These are phyloP conservation scores for Lontra canadensis DNA, from an alignment of 2,113 vertebrate species.

Conservation along the genomic window DNA sequence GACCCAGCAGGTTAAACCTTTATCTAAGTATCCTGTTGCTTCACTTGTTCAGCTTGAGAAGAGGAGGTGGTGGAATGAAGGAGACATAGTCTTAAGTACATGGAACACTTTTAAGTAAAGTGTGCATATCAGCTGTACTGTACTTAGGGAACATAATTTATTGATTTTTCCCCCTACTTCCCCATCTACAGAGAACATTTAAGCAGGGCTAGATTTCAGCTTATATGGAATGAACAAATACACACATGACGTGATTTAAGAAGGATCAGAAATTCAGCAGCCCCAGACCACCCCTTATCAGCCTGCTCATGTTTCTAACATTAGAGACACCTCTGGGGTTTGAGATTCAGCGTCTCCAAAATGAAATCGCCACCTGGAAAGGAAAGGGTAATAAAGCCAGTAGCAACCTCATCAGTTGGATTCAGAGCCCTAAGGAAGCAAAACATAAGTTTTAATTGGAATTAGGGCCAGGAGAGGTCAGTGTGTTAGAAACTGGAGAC, in stretches of 20 bases:
- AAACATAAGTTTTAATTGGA: conserved; percentile 36
- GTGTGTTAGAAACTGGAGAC: background rate
- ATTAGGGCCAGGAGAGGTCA: background rate
- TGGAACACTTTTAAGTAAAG: background rate
- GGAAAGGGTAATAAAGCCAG: background rate
- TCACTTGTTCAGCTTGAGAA: background rate
- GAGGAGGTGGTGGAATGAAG: background rate
- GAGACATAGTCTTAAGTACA: background rate
- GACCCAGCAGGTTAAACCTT: background rate
- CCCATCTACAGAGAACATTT: background rate
- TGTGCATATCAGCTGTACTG: conserved; percentile 34
- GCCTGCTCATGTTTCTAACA: conserved; percentile 16
- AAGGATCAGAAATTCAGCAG: conserved; percentile 31
- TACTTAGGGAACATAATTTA: background rate
- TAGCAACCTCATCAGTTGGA: background rate
- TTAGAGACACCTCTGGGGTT: conserved; percentile 44
- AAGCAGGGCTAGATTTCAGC: conserved; percentile 29
- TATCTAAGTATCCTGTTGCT: background rate
- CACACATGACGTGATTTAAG: conserved; percentile 44
- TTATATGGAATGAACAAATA: conserved; percentile 28
- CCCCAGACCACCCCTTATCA: conserved; percentile 37
- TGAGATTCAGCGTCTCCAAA: background rate
- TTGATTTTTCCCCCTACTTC: background rate
- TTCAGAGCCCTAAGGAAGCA: background rate
- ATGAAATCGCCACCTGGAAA: conserved; percentile 49